Evolutionary conservation across 2,113 vertebrate genomes (phyloP), one percentile per base, ranked within the genome.

Genomic region (Cryptotis parvus): DNA sequence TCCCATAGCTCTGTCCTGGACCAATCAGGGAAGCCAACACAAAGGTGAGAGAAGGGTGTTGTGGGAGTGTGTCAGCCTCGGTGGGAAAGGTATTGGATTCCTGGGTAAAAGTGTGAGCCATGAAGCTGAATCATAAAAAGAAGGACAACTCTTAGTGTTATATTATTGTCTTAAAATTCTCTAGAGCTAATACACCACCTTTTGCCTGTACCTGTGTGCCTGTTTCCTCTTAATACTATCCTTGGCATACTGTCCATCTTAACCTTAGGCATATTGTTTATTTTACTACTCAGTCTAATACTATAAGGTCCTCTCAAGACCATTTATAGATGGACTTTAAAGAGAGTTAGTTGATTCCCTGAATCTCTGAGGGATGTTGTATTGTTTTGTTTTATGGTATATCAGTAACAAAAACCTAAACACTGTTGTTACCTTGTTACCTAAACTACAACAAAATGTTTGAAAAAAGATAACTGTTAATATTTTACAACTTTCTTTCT

Each of bases 101-200:
- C 41, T 35, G 29, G 77, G 2, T 33, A 75, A 43, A 72, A 11
- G 12, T 33, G 10, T 69, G 33, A 7, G 24, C 31, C 33, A 18
- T 35, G 4, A 31, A 52, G 33, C 69, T 15, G 65, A 77, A 41
- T 61, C 76, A 93, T 52, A 58, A 49, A 45, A 76, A 58, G 8
- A 39, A 84, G 26, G 41, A 41, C 11, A n/a, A 55, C 3, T 37
- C 75, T 63, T 33, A 91, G 10, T 90, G 24, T 73, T 80, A 80
- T 84, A 74, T 89, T 90, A 49, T 66, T 66, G 16, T 73, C 84
- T 92, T 72, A 31, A 88, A 85, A 43, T 73, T 89, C 33, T 69
- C 68, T 87, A 5, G 7, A 65, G 63, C 7, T 65, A 31, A 45
- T 45, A 1, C 3, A 22, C 26, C 5, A 7, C 12, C 9, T 22